These are phyloP conservation scores for Drymonia ruficornis DNA, from an alignment of 2,888 invertebrate species.

Conservation along the genomic window DNA sequence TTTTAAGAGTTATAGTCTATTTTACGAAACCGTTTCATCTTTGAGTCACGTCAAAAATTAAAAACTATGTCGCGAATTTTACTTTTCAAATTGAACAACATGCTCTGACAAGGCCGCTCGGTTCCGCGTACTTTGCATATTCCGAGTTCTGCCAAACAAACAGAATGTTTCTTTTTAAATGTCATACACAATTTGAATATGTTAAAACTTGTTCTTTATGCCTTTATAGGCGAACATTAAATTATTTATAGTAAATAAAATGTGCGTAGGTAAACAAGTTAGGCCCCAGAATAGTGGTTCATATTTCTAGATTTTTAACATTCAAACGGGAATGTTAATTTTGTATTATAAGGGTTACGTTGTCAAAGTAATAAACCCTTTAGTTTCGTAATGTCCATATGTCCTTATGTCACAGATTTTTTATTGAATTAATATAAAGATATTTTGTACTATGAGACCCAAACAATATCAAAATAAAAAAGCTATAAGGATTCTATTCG, in stretches of 20 bases:
- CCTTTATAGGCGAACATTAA: neutral
- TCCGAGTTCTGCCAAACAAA: constrained; percentile 32
- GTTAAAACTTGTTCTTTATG: constrained; percentile 16
- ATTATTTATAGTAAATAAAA: constrained; percentile 7
- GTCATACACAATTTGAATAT: constrained; percentile 21
- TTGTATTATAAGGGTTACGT: neutral
- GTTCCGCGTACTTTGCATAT: constrained; percentile 49
- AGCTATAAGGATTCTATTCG: too few relatives aligned
- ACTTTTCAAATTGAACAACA: constrained; percentile 17
- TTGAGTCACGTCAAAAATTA: neutral
- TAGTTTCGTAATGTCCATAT: too few relatives aligned
- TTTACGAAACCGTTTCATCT: too few relatives aligned
- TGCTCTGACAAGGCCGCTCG: constrained; percentile 38
- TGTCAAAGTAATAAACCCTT: too few relatives aligned
- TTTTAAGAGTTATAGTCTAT: too few relatives aligned
- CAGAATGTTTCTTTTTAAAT: constrained; percentile 33
- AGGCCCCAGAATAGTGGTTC: neutral
- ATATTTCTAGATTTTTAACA: neutral
- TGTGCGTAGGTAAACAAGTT: constrained; percentile 1
- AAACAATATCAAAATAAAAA: too few relatives aligned
- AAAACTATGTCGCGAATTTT: neutral
- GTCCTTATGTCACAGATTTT: too few relatives aligned
- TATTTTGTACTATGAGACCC: too few relatives aligned
- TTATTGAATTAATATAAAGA: too few relatives aligned
- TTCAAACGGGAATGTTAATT: neutral